A percentile compares a stretch with the other conserved stretches of the same genome.
Conservation (phyloP, 2,113 vertebrate genomes). For the Cathartes aura region DNA sequence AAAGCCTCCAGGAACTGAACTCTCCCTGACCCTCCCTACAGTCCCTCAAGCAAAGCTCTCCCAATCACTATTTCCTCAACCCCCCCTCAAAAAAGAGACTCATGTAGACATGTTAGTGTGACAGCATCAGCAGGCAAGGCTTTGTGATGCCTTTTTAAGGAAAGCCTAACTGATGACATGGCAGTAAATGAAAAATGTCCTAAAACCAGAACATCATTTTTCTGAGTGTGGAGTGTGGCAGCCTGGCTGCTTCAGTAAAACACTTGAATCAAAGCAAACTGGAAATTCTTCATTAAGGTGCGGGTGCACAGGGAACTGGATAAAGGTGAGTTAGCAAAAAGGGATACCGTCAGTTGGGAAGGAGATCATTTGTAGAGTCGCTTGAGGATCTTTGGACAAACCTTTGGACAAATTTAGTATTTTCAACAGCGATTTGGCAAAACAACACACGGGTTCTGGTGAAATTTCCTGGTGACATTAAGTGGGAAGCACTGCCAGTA, state of each 20-base stretch:
- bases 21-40: neutral
- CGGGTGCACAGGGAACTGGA: neutral
- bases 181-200: neutral
- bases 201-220: neutral
- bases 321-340: neutral
- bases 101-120: rapidly evolving
- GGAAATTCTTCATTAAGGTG: neutral
- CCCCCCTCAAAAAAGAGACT: neutral
- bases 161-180: neutral
- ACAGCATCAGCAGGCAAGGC: neutral
- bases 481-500: neutral
- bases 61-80: neutral
- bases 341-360: neutral
- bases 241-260: neutral
- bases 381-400: neutral
- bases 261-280: too few relatives aligned
- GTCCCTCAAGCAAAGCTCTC: neutral
- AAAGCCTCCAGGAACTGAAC: neutral
- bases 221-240: neutral
- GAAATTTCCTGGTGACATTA: neutral
- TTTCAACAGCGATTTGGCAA: neutral
- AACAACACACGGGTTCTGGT: neutral
- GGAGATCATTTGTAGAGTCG: neutral
- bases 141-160: rapidly evolving
- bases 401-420: neutral